A percentile compares a stretch with the other conserved stretches of the same genome.
Evolutionary conservation across 2,888 invertebrate species (phyloP).

Genomic region (Pyrocoelia pectoralis): DNA sequence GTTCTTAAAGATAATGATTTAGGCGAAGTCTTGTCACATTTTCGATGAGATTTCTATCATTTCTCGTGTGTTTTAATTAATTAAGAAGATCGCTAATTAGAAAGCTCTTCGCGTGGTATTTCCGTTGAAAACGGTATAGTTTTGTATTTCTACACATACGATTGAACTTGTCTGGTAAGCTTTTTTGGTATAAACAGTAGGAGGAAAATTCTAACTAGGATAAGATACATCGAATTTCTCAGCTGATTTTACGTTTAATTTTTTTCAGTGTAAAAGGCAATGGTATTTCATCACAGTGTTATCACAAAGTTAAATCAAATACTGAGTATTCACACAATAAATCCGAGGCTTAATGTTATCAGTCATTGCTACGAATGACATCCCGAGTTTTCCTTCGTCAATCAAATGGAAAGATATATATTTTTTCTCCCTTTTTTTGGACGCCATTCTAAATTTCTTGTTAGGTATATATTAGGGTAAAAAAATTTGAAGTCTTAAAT

Average conservation of each 20-base stretch:
- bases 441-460: not conserved
- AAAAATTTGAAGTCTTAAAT: not conserved
- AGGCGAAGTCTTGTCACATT: too few relatives aligned
- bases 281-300: not conserved
- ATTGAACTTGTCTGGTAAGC: too few relatives aligned
- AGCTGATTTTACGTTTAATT: not conserved
- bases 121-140: too few relatives aligned
- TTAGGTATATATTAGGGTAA: not conserved
- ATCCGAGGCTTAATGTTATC: constrained; percentile 10
- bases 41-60: too few relatives aligned
- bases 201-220: too few relatives aligned
- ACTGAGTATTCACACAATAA: constrained; percentile 12
- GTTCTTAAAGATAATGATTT: too few relatives aligned
- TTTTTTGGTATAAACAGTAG: too few relatives aligned
- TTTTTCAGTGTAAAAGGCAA: not conserved
- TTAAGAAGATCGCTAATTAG: too few relatives aligned
- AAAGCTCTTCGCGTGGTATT: too few relatives aligned
- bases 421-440: constrained; percentile 2
- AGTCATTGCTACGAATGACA: constrained; percentile 12
- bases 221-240: too few relatives aligned
- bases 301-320: constrained; percentile 2
- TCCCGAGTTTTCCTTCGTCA: constrained; percentile 16
- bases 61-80: too few relatives aligned
- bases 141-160: too few relatives aligned
- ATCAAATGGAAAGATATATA: constrained; percentile 14